Conservation (phyloP, 2,113 vertebrate species). For the Ailuropoda melanoleuca region DNA sequence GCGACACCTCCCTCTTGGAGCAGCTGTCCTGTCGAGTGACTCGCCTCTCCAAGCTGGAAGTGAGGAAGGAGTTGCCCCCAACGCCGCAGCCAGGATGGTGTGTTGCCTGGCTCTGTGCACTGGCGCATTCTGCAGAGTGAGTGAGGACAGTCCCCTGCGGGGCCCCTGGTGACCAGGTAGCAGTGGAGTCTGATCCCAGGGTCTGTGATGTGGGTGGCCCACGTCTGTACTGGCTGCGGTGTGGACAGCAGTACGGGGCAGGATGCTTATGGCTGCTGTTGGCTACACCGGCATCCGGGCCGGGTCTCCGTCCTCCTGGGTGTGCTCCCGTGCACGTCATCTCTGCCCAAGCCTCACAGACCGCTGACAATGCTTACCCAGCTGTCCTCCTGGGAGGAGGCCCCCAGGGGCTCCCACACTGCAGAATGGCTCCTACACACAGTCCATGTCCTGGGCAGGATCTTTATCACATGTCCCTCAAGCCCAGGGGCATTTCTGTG, state of each 20-base stretch:
- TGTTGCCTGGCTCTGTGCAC: neutral
- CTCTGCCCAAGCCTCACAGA: neutral
- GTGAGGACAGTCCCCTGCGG: neutral
- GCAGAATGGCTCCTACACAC: rapidly evolving
- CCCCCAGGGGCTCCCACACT: too few relatives aligned
- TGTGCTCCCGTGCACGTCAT: too few relatives aligned
- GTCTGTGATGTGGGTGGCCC: neutral
- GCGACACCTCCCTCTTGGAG: neutral
- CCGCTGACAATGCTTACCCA: too few relatives aligned
- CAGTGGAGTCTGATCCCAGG: neutral
- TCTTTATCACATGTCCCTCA: rapidly evolving
- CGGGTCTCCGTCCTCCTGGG: neutral
- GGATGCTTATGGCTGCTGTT: neutral
- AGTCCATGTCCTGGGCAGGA: too few relatives aligned
- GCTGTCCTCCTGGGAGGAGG: neutral
- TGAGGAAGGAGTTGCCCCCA: neutral
- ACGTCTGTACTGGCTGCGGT: neutral
- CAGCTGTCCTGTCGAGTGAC: neutral
- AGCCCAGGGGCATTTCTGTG: neutral
- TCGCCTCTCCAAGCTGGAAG: neutral
- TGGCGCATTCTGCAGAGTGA: neutral
- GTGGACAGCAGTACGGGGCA: neutral
- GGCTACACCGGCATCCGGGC: rapidly evolving
- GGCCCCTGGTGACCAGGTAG: neutral
- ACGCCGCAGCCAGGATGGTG: neutral